Evolutionary conservation across 2,888 invertebrate genomes (phyloP).

Genomic region (Halocaridina rubra): DNA sequence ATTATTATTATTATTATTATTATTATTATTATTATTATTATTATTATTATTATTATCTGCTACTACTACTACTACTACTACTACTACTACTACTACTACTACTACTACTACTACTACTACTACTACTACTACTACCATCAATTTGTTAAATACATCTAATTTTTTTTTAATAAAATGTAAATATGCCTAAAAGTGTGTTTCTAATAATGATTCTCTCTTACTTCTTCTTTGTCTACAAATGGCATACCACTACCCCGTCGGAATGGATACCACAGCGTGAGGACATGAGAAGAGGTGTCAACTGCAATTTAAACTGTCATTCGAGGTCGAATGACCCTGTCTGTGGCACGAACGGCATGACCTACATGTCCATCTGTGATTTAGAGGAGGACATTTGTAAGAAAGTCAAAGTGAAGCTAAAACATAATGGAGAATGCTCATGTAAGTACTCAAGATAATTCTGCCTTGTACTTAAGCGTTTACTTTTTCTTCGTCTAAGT

Average conservation of each 20-base stretch:
- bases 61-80: background rate
- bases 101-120: background rate
- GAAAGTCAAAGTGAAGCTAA: constrained; percentile 34
- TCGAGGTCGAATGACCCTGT: constrained; percentile 65
- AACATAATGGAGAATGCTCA: constrained; percentile 43
- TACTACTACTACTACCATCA: background rate
- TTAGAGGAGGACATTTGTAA: constrained; percentile 65
- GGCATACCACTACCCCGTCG: background rate
- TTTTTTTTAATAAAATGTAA: background rate
- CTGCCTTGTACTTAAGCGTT: too few relatives aligned
- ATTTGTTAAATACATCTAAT: too few relatives aligned
- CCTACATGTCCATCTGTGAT: constrained; percentile 70
- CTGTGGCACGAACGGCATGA: constrained; percentile 73
- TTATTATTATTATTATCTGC: background rate
- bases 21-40: background rate
- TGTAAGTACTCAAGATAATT: constrained; percentile 30
- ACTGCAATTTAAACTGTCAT: constrained; percentile 30
- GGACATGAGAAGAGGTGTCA: background rate
- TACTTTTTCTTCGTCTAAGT: too few relatives aligned
- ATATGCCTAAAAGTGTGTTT: background rate
- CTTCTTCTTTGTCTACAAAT: background rate
- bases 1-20: background rate
- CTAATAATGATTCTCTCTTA: background rate
- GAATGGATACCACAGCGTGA: constrained; percentile 21
- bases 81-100: background rate